Evolutionary conservation across 2,113 vertebrate species (phyloP).

Genomic region (Phrynocephalus versicolor): DNA sequence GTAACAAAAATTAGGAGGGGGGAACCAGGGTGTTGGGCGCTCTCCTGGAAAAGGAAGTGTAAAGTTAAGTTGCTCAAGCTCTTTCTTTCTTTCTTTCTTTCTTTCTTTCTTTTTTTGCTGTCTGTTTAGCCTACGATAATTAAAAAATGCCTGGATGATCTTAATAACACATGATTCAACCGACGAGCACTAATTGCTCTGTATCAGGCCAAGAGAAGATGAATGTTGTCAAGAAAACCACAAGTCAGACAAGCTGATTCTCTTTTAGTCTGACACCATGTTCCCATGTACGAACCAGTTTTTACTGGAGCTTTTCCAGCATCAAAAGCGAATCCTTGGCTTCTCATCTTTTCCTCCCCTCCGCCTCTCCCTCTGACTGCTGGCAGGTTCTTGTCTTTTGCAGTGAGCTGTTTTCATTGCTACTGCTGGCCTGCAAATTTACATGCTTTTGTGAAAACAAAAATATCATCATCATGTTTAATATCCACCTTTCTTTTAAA

Average conservation of each 20-base stretch:
- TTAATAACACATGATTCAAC: slow-evolving; percentile 86
- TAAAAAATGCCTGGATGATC: slow-evolving; percentile 87
- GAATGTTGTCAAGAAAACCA: slow-evolving; percentile 90
- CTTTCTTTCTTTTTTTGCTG: slow-evolving; percentile 80
- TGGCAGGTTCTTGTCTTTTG: slow-evolving; percentile 74
- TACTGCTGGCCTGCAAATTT: slow-evolving; percentile 53
- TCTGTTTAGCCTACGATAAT: slow-evolving; percentile 83
- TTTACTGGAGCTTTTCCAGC: slow-evolving; percentile 88
- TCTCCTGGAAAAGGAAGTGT: slow-evolving; percentile 77
- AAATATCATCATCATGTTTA: slow-evolving; percentile 72
- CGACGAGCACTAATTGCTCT: slow-evolving; percentile 88
- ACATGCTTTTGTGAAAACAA: slow-evolving; percentile 63
- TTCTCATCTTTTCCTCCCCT: slow-evolving; percentile 69
- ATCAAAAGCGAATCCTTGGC: slow-evolving; percentile 77
- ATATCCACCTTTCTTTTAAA: slow-evolving; percentile 20
- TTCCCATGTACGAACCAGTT: slow-evolving; percentile 93
- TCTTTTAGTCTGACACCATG: slow-evolving; percentile 87
- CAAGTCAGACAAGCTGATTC: slow-evolving; percentile 90
- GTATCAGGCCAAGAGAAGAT: slow-evolving; percentile 85
- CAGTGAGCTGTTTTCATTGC: slow-evolving; percentile 61
- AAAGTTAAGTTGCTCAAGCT: slow-evolving; percentile 78
- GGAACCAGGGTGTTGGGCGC: slow-evolving; percentile 42
- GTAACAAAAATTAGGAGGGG: slow-evolving; percentile 35
- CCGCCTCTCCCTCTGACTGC: slow-evolving; percentile 30
- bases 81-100: too few species aligned